phyloP scores from a whole-genome alignment of 2,888 invertebrate species.

The Dorcus hopei region DNA sequence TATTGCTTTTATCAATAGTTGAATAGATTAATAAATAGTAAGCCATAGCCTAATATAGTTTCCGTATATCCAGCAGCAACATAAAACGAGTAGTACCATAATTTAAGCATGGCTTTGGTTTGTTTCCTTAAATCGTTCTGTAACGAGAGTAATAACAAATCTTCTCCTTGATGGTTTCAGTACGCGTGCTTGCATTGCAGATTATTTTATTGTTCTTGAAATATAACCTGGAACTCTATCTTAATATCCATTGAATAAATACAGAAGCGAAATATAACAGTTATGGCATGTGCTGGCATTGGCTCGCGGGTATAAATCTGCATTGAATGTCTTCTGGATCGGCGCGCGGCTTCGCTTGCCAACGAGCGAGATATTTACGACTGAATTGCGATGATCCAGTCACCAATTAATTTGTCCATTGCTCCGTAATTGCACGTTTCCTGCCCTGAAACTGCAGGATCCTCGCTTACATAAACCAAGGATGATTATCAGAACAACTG shows the following conservation, averaged over 20 bases:
- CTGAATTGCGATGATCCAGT: slow-evolving; percentile 40
- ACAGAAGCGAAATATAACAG: slow-evolving; percentile 37
- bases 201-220: slow-evolving; percentile 6
- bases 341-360: slow-evolving; percentile 18
- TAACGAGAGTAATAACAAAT: slow-evolving; percentile 4
- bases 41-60: slow-evolving; percentile 16
- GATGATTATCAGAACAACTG: slow-evolving; percentile 24
- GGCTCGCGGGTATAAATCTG: slow-evolving; percentile 38
- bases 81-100: slow-evolving; percentile 7
- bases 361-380: slow-evolving; percentile 37
- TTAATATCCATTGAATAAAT: slow-evolving; percentile 24
- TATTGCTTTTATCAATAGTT: slow-evolving; percentile 15
- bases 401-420: slow-evolving; percentile 46
- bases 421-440: slow-evolving; percentile 43
- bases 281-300: slow-evolving; percentile 38
- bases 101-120: slow-evolving; percentile 12
- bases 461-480: slow-evolving; percentile 18
- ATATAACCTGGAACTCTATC: slow-evolving; percentile 5
- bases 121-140: slow-evolving; percentile 7
- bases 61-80: slow-evolving; percentile 14
- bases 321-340: slow-evolving; percentile 38
- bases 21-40: slow-evolving; percentile 18
- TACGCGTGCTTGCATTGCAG: slow-evolving; percentile 12
- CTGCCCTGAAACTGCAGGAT: slow-evolving; percentile 31
- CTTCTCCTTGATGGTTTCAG: background rate